phyloP scores from a whole-genome alignment of 23 tunicate genomes.

The Halocynthia aurantium region DNA sequence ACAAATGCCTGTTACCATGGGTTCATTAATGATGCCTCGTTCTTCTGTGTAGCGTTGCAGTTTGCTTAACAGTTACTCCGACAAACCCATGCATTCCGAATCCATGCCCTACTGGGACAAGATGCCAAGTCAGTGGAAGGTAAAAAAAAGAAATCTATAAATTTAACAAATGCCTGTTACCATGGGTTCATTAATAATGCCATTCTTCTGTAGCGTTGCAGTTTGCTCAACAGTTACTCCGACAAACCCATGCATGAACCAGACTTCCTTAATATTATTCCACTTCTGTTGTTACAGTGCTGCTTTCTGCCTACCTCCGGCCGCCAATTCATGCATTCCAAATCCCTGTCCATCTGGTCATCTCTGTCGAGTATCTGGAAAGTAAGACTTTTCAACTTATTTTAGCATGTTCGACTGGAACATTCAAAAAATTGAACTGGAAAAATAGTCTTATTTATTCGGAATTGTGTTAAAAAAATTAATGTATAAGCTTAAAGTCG shows the following conservation, averaged over 20 bases:
- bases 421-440: neutral
- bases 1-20: too few relatives aligned
- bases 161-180: neutral
- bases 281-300: neutral
- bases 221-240: neutral
- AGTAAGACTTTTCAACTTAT: too few relatives aligned
- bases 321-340: neutral
- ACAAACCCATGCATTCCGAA: conserved; percentile 5
- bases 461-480: too few relatives aligned
- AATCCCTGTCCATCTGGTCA: neutral
- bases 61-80: neutral
- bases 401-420: neutral
- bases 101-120: neutral
- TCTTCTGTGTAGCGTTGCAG: neutral
- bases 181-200: neutral
- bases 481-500: too few relatives aligned
- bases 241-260: neutral
- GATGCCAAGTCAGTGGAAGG: conserved; percentile 1
- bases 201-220: neutral
- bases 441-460: too few relatives aligned
- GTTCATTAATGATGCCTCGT: too few relatives aligned
- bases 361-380: too few relatives aligned
- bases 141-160: neutral
- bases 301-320: neutral
- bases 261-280: neutral